Conservation (phyloP, 2,113 vertebrate species). For the Corythornis vintsioides region DNA sequence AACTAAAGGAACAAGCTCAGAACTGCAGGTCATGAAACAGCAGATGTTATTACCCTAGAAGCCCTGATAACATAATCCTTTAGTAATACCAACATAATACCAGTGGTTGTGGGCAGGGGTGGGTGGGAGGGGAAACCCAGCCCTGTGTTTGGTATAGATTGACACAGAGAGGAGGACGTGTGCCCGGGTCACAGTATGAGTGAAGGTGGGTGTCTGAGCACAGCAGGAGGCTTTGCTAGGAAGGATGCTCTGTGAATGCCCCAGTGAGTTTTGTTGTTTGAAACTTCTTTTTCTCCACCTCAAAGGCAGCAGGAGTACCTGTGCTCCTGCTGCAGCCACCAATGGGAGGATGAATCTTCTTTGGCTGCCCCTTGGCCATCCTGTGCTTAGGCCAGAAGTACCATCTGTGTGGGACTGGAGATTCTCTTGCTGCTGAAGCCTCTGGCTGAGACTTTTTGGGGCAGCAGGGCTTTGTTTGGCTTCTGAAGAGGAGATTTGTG, state of each 20-base stretch:
- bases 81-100: neutral
- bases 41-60: constrained; percentile 24
- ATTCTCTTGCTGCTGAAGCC: neutral
- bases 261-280: fast-evolving
- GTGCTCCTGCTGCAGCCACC: neutral
- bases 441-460: neutral
- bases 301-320: neutral
- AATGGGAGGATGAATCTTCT: neutral
- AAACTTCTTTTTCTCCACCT: neutral
- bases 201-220: neutral
- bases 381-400: neutral
- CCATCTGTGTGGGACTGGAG: neutral
- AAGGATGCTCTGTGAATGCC: neutral
- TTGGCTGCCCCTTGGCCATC: neutral
- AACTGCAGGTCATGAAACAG: constrained; percentile 21
- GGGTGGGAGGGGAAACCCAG: neutral
- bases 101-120: neutral
- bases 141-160: neutral
- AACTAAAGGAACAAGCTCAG: constrained; percentile 14
- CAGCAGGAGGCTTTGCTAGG: neutral
- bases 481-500: fast-evolving
- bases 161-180: fast-evolving
- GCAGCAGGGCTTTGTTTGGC: neutral
- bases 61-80: constrained; percentile 60
- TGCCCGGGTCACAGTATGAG: neutral